Evolutionary conservation across 2,888 invertebrate species (phyloP), one percentile per base, ranked within the genome.

Genomic region (Rhingia campestris): DNA sequence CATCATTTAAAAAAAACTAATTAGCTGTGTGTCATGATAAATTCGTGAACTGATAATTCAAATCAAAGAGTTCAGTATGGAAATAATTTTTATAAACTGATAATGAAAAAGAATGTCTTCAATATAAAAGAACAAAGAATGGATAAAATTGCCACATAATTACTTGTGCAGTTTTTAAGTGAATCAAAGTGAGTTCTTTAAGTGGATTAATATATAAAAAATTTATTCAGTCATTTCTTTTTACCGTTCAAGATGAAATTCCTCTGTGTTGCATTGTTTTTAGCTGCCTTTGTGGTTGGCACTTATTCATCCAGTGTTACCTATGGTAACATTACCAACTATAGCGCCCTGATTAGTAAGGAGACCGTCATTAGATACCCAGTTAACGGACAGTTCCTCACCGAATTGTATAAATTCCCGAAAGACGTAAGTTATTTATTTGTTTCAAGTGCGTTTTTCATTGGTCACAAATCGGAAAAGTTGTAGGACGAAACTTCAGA

Each of bases 241-340:
- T 45, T n/a, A 1, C n/a, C 22, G 33, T 47, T 51, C 7, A 51
- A 66, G 51, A 79, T 79, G 79, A 79, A 72, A 37, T 45, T 37
- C n/a, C 35, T 51, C 6, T 53, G 58, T 53, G 58, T 72, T 66
- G 51, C 39, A 4, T 59, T 79, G 41, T 14, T 72, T 7, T 14
- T 79, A 35, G 64, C 59, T 0, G 37, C 53, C 12, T 53, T 72
- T 41, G 66, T 64, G 9, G 58, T 43, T 32, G 58, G 70, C 4
- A 58, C 61, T 10, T 79, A 70, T 22, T 72, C 70, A 2, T 14
- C 43, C 32, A 70, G 59, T 39, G 77, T 58, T 6, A 79, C 79
- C 7, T 79, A 59, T 59, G 79, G 79, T 30, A 72, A 9, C 37
- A 22, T 72, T 12, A 39, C 58, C 32, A 64, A 32, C 10, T 43